phyloP scores from a whole-genome alignment of 2,797 vertebrate genomes.

The Rhinoraja longicauda region DNA sequence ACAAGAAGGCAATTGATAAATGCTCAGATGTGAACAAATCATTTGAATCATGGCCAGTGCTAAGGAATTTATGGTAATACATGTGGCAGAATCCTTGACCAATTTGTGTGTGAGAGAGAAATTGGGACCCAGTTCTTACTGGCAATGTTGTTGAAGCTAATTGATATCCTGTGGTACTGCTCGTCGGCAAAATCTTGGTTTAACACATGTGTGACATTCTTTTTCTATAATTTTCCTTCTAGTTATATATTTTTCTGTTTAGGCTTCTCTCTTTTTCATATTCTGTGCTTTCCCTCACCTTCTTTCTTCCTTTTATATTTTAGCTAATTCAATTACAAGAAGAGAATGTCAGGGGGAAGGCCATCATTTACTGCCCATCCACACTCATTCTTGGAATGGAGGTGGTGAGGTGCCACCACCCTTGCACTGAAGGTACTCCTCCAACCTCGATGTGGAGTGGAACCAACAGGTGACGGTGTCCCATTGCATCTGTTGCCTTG shows the following conservation, averaged over 20 bases:
- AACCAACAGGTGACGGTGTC: no score
- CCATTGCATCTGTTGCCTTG: no score
- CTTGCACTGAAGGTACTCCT: no score
- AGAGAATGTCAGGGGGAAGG: no score
- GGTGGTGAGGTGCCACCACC: no score
- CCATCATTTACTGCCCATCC: background rate
- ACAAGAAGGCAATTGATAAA: background rate
- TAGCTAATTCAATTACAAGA: no score
- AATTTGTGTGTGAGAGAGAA: background rate
- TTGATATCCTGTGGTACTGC: background rate
- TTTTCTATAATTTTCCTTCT: background rate
- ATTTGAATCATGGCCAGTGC: background rate
- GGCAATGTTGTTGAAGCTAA: background rate
- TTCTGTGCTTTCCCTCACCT: background rate
- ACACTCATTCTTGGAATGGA: no score
- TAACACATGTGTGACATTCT: background rate
- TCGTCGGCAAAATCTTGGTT: background rate
- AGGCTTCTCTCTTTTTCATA: no score
- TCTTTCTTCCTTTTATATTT: background rate
- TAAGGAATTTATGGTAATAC: background rate
- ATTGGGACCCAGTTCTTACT: background rate
- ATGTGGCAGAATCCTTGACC: background rate
- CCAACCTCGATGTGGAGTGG: no score
- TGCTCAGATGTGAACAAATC: background rate
- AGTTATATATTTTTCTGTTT: background rate